These are phyloP conservation scores for Corythaeola cristata DNA, from an alignment of 2,113 vertebrate species.

Conservation along the genomic window DNA sequence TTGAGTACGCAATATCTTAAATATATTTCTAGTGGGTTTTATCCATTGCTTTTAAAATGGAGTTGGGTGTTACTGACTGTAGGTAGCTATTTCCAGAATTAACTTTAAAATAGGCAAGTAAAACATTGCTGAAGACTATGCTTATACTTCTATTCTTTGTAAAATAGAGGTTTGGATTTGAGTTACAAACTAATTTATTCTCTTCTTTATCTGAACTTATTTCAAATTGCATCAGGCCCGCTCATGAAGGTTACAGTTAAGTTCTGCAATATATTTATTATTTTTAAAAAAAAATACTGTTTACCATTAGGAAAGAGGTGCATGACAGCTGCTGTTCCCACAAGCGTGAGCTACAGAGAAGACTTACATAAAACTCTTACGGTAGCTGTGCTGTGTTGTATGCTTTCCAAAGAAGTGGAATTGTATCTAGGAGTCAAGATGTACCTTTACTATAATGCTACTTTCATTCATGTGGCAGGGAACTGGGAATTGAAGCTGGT, in stretches of 20 bases:
- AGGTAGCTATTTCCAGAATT: neutral
- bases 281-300: neutral
- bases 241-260: neutral
- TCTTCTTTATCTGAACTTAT: neutral
- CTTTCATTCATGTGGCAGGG: slow-evolving; percentile 78
- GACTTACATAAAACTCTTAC: accelerated
- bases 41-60: neutral
- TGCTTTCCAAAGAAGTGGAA: neutral
- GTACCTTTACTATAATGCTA: neutral
- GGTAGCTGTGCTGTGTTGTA: neutral
- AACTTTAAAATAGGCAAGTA: neutral
- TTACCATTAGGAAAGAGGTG: neutral
- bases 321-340: neutral
- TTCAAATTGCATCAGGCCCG: neutral
- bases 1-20: neutral
- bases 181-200: neutral
- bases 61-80: neutral
- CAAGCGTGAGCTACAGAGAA: neutral
- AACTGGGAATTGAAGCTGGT: slow-evolving; percentile 95
- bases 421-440: neutral
- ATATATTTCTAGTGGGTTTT: neutral
- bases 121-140: neutral
- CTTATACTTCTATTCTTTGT: neutral
- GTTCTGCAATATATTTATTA: neutral
- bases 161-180: neutral